Conservation (phyloP, 2,888 invertebrate genomes). For the Monoplex corrugatus region DNA sequence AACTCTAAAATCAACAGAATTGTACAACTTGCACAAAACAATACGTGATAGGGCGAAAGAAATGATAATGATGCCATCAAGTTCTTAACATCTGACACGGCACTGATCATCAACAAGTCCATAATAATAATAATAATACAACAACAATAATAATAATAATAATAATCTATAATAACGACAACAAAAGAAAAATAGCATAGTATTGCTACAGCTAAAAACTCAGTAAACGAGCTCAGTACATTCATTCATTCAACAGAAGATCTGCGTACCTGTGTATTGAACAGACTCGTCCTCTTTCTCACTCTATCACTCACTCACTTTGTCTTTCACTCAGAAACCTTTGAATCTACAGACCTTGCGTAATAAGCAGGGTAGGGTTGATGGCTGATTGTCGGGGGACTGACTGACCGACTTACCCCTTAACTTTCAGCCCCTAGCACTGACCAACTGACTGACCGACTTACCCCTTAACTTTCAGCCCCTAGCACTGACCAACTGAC, state of each 20-base stretch:
- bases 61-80: too few relatives aligned
- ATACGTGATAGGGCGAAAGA: not conserved
- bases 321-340: not conserved
- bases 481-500: too few relatives aligned
- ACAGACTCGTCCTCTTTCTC: too few relatives aligned
- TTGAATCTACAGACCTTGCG: not conserved
- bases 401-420: too few relatives aligned
- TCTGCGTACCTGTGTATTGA: too few relatives aligned
- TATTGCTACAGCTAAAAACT: not conserved
- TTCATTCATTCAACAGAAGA: not conserved
- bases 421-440: too few relatives aligned
- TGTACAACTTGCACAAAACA: constrained; percentile 2
- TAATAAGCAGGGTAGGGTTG: not conserved
- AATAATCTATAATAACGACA: too few relatives aligned
- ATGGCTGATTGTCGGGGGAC: too few relatives aligned
- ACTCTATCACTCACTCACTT: too few relatives aligned
- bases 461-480: too few relatives aligned
- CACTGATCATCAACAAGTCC: not conserved
- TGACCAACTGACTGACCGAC: too few relatives aligned
- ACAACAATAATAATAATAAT: not conserved
- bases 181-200: not conserved
- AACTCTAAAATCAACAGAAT: constrained; percentile 8
- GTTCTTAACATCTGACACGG: too few relatives aligned
- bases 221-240: not conserved
- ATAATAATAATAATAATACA: not conserved